Conservation (phyloP, 2,797 vertebrate genomes). For the Notolepis coatsorum region DNA sequence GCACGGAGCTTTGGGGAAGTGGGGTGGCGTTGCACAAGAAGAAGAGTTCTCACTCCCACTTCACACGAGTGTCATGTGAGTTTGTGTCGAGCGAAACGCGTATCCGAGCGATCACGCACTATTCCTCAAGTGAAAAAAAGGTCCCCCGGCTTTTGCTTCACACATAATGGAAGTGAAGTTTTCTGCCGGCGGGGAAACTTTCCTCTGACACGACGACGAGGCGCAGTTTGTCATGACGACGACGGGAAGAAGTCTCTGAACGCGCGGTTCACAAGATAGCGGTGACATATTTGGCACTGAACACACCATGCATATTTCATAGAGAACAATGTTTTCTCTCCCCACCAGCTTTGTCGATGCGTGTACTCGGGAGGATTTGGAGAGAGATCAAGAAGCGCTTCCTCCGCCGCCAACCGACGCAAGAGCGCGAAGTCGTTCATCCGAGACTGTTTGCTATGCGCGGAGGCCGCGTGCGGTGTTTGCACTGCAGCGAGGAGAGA, state of each 20-base stretch:
- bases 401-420: background rate
- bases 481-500: too few species aligned
- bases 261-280: conserved; percentile 34
- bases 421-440: background rate
- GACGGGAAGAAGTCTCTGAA: conserved; percentile 48
- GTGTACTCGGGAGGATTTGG: background rate
- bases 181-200: conserved; percentile 24
- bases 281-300: conserved; percentile 61
- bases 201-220: conserved; percentile 48
- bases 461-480: too few species aligned
- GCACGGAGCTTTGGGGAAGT: background rate
- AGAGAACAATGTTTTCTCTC: conserved; percentile 53
- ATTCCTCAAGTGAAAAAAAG: background rate
- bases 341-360: conserved; percentile 11
- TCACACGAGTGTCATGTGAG: background rate
- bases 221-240: conserved; percentile 68
- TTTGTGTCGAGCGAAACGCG: background rate
- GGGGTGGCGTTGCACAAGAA: background rate
- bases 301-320: conserved; percentile 69
- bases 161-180: conserved; percentile 58
- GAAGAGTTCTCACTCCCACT: background rate
- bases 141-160: conserved; percentile 28
- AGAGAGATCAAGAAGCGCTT: background rate
- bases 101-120: background rate
- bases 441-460: too few species aligned